These are phyloP conservation scores for Drosophila dives DNA, from an alignment of 2,888 invertebrate genomes.

Conservation along the genomic window DNA sequence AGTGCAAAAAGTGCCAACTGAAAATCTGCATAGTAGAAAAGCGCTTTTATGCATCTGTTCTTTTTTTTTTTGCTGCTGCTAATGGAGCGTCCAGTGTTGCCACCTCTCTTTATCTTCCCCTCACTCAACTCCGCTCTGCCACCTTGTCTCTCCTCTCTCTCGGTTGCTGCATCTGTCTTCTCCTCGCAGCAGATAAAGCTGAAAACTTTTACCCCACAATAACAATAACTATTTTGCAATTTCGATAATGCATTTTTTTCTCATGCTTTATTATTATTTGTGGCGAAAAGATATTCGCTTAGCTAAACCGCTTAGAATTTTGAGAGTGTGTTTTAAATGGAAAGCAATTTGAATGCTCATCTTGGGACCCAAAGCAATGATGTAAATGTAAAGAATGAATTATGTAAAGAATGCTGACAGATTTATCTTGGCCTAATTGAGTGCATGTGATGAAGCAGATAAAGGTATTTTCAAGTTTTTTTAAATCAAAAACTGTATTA, in stretches of 20 bases:
- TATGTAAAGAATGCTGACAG: background rate
- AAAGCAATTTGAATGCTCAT: constrained; percentile 26
- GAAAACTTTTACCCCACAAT: constrained; percentile 72
- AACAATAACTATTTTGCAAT: constrained; percentile 76
- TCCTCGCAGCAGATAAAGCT: constrained; percentile 55
- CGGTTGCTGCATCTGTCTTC: constrained; percentile 12
- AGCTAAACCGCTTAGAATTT: constrained; percentile 33
- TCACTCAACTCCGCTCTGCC: background rate
- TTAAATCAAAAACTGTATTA: background rate
- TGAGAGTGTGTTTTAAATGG: background rate
- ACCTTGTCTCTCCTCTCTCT: background rate
- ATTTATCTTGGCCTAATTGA: background rate
- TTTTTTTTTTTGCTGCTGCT: constrained; percentile 13
- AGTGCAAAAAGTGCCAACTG: constrained; percentile 44
- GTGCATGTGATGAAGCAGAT: background rate
- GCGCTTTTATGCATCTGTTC: constrained; percentile 55
- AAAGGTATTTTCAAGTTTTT: background rate
- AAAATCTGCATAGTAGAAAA: constrained; percentile 67
- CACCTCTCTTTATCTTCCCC: background rate
- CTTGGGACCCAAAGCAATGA: constrained; percentile 1
- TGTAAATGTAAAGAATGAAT: background rate
- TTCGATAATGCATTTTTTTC: constrained; percentile 73
- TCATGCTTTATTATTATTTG: constrained; percentile 31
- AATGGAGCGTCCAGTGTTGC: constrained; percentile 50
- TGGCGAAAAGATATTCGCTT: constrained; percentile 36